Percentiles rank a stretch among this genome's conserved stretches.
phyloP scores from a whole-genome alignment of 1,140 invertebrate species.

The Phymorhynchus buccinoides region DNA sequence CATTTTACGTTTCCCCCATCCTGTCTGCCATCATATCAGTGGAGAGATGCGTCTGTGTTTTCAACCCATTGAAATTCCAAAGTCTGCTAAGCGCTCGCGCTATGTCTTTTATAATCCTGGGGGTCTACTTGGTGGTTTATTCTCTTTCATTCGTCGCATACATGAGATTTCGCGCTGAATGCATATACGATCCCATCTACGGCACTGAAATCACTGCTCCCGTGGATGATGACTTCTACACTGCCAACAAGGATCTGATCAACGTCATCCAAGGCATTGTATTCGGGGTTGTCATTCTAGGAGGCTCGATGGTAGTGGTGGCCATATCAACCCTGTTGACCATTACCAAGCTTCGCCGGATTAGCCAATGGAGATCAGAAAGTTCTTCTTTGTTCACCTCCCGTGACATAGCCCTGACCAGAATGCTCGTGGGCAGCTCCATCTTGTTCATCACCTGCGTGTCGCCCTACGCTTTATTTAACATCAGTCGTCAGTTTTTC shows the following conservation, averaged over 20 bases:
- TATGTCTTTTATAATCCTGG: neutral
- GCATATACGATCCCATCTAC: neutral
- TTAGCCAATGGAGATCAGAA: neutral
- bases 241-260: neutral
- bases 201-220: too few relatives aligned
- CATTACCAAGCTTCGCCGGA: neutral
- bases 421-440: neutral
- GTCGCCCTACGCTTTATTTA: too few relatives aligned
- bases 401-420: neutral
- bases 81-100: neutral
- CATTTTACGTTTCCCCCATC: neutral
- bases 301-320: neutral
- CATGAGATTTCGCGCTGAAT: neutral
- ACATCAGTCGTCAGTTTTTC: too few relatives aligned
- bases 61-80: neutral
- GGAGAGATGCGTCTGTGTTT: neutral
- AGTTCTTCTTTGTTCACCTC: neutral
- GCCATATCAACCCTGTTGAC: neutral
- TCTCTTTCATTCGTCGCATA: neutral
- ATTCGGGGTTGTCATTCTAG: neutral
- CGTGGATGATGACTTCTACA: neutral
- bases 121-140: neutral
- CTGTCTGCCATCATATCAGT: neutral
- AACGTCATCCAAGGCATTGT: slow-evolving; percentile 1
- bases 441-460: neutral